These are phyloP conservation scores for Pipistrellus pipistrellus DNA, from an alignment of 2,797 vertebrate genomes.

Conservation along the genomic window DNA sequence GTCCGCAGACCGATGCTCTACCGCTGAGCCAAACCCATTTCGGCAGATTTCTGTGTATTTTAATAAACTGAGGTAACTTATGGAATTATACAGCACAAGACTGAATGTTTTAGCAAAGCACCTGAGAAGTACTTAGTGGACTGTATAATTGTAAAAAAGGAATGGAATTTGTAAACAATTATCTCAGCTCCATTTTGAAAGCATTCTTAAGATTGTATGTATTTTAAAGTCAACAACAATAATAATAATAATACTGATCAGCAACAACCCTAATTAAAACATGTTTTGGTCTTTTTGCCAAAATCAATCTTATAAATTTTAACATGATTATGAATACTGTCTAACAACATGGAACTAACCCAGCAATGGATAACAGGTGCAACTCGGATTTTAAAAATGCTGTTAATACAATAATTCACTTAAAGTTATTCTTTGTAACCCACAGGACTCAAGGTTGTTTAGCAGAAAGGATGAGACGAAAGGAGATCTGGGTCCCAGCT, in stretches of 20 bases:
- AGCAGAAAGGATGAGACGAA: neutral
- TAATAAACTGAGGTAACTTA: neutral
- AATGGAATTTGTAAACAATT: neutral
- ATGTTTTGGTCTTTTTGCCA: neutral
- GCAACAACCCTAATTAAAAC: neutral
- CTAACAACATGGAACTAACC: neutral
- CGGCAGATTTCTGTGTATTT: neutral
- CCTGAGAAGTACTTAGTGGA: neutral
- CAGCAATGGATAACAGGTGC: neutral
- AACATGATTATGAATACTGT: neutral
- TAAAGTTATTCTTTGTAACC: neutral
- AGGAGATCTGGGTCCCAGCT: neutral
- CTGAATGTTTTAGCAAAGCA: neutral
- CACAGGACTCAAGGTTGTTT: neutral
- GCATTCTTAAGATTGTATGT: neutral
- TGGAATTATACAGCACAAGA: neutral
- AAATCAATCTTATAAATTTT: slow-evolving; percentile 16
- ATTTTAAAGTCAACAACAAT: neutral
- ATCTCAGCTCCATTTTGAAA: slow-evolving; percentile 20
- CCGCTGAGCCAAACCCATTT: too few species aligned
- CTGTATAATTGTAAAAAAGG: neutral
- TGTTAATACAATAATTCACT: neutral
- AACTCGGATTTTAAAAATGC: neutral
- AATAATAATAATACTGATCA: neutral
- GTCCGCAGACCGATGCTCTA: too few species aligned